Percentiles rank a stretch among this genome's conserved stretches.
phyloP scores from a whole-genome alignment of 1,140 invertebrate species.

The Caenorhabditis briggsae region DNA sequence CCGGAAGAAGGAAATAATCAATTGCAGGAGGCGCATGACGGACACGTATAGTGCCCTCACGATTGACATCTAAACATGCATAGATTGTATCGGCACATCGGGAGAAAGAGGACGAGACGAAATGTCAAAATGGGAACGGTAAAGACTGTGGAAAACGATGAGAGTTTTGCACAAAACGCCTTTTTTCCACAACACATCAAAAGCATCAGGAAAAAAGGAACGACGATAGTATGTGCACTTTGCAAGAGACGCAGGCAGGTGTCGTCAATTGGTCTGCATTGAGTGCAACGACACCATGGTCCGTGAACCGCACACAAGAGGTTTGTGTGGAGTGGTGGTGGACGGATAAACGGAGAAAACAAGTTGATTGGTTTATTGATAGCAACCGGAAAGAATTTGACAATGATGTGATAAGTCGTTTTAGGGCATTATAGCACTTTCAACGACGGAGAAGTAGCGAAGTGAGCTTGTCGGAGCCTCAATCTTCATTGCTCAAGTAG shows the following conservation, averaged over 20 bases:
- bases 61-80: conserved; percentile 49
- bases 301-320: too few relatives aligned
- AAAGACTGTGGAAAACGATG: conserved; percentile 42
- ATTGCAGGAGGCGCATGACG: conserved; percentile 23
- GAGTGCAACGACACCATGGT: background rate
- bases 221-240: background rate
- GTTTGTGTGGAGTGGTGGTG: too few relatives aligned
- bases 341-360: too few relatives aligned
- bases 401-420: too few relatives aligned
- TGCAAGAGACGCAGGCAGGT: background rate
- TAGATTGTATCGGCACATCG: conserved; percentile 40
- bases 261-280: conserved; percentile 32
- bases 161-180: background rate
- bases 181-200: background rate
- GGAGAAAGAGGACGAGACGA: conserved; percentile 32
- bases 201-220: background rate
- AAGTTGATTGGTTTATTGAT: too few relatives aligned
- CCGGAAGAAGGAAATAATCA: conserved; percentile 47
- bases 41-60: conserved; percentile 50
- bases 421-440: too few relatives aligned
- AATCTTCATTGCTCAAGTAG: too few relatives aligned
- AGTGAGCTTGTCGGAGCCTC: too few relatives aligned
- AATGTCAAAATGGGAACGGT: conserved; percentile 22
- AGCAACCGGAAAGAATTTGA: too few relatives aligned
- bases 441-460: too few relatives aligned